Evolutionary conservation across 1,140 invertebrate species (phyloP), one percentile per base, ranked within the genome.

Genomic region (Macrosteles quadrilineatus): DNA sequence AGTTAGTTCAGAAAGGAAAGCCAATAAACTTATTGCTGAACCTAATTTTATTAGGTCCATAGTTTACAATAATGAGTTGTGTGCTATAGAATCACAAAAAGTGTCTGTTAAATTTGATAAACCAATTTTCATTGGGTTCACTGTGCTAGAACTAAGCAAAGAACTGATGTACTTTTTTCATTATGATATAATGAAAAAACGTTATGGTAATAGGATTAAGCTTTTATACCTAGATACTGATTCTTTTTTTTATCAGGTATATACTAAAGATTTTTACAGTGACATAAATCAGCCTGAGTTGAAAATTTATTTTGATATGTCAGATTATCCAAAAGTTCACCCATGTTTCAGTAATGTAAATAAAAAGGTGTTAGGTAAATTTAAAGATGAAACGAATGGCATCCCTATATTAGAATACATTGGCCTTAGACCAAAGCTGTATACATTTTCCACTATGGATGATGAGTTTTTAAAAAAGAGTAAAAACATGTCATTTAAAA

Each of bases 371-470:
- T 27, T 82, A 3, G 82, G 83, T 6, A 79, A 82, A 75, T 80
- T 84, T 72, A 85, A 84, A 76, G 82, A 84, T 77, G 83, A 85
- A 76, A 75, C 75, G 23, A 77, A 76, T 71, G 80, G 79, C 11
- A 68, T 68, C 65, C 74, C 78, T 43, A 77, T 84, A 53, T 71
- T 50, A 11, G 76, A 80, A 73, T 84, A 79, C 77, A 68, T 82
- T 50, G 80, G 80, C 9, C 67, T 83, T 55, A 72, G 76, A 67
- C 71, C 78, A 17, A 85, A 85, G 76, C 78, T 82, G 73, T 83
- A 83, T 73, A 69, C 76, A 14, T 72, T 75, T 29, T 75, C 67
- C 71, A 50, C 74, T 62, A 36, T 73, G 23, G 66, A 71, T 64
- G 27, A 74, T 67, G 43, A 73, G 17, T 36, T 36, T 36, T 36